Base-by-base conservation (phyloP, 2,888 invertebrate species). In the Lasioglossum zephyrum region DNA sequence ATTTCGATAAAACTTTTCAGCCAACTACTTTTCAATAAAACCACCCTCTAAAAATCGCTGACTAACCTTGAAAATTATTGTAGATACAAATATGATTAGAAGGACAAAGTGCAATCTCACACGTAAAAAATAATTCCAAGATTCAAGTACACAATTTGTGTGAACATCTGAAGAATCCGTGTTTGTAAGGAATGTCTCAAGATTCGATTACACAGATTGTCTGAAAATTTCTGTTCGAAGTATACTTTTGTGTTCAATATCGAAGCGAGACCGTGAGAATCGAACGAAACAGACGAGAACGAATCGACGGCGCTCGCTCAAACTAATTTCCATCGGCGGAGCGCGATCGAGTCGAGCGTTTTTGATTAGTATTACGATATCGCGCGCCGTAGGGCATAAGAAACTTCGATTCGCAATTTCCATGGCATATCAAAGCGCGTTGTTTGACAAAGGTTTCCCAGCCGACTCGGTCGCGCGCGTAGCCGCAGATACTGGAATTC, bases 391-490 rank as follows among this genome's bases (percentile, higher is more conserved):
- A 11, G 22, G 39, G n/a, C 22, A n/a, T n/a, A 70, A 22, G 41
- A 41, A 70, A n/a, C n/a, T 41, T 70, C 70, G 70, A 70, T 70
- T n/a, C 70, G 41, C 70, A 41, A 39, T 70, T 70, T 70, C 41
- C 70, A 22, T 9, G 13, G 70, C 41, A 41, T n/a, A 41, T 70
- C n/a, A 41, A 13, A n/a, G n/a, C 70, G 18, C n/a, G 70, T 70
- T 70, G 70, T 41, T 70, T 70, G 70, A 70, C 41, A 41, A 70
- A 70, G 70, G 39, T 41, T n/a, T 39, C n/a, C 41, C 41, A 39
- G n/a, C 11, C 41, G 41, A 41, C 53, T 13, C 44, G n/a, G 13
- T 70, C n/a, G 18, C 70, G 70, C 39, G 26, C 39, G 11, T 26
- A 70, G 6, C 49, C 44, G 66, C 41, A 44, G 73, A 39, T 47